Percentiles rank a stretch among this genome's conserved stretches.
These are phyloP conservation scores for Enoplosus armatus DNA, from an alignment of 2,797 vertebrate species.

Conservation along the genomic window DNA sequence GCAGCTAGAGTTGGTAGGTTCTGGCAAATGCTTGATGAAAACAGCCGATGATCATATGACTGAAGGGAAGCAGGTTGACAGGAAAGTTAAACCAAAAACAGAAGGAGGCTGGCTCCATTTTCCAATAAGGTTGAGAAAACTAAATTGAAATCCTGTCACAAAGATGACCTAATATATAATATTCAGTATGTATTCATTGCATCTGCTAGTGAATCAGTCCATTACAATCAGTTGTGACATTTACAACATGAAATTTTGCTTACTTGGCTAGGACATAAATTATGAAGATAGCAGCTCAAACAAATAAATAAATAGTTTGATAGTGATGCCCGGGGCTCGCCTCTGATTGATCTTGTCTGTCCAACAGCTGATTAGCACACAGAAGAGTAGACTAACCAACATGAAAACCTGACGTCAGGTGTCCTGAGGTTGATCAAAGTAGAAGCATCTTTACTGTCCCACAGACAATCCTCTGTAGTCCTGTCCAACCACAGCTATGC, in stretches of 20 bases:
- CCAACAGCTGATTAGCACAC: slow-evolving; percentile 4
- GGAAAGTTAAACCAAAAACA: slow-evolving; percentile 31
- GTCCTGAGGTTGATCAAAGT: slow-evolving; percentile 35
- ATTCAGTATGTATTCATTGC: slow-evolving; percentile 1
- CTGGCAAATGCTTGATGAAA: slow-evolving; percentile 44
- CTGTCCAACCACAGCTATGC: slow-evolving; percentile 44
- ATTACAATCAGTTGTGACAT: background rate
- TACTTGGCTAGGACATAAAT: background rate
- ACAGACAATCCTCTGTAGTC: slow-evolving; percentile 33
- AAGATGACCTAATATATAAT: background rate
- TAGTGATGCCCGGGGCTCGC: background rate
- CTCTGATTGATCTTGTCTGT: slow-evolving; percentile 14
- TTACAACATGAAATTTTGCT: background rate
- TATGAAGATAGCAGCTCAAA: background rate
- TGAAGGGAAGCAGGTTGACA: slow-evolving; percentile 15
- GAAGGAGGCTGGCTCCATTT: slow-evolving; percentile 9
- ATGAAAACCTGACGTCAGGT: slow-evolving; percentile 7
- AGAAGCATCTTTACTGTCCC: slow-evolving; percentile 21
- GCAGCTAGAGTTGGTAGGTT: slow-evolving; percentile 6
- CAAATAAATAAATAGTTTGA: background rate
- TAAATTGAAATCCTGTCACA: slow-evolving; percentile 13
- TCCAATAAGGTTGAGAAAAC: background rate
- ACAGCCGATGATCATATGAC: slow-evolving; percentile 28
- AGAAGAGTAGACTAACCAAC: background rate
- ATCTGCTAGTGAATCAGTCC: background rate